Base-by-base conservation (phyloP, 2,888 invertebrate genomes). In the Nebria brevicollis region DNA sequence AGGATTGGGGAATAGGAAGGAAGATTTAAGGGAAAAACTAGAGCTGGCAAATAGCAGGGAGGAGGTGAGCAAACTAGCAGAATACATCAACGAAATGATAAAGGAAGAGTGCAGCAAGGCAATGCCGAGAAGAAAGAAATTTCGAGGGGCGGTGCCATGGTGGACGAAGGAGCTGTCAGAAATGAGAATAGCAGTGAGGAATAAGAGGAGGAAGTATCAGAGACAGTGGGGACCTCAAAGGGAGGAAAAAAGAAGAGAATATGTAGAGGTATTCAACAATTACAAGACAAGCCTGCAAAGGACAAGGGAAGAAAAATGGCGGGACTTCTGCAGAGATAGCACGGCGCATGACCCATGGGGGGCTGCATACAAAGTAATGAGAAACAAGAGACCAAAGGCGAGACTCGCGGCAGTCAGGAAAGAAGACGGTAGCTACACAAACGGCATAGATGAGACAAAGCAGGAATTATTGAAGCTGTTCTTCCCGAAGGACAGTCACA, bases 121-220 rank as follows among this genome's bases (percentile, higher is more conserved):
- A 10, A 43, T 43, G 43, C 43, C 43, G 43, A 6, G 10, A 43
- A 43, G 43, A 10, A 43, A 43, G 10, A 43, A 43, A 10, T 43
- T 43, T 10, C 6, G 43, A 43, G 43, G 77, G 0, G 76, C 66
- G 66, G 82, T 83, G 4, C 82, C 82, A 0, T 83, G 83, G 83
- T 83, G 83, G 82, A 82, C 83, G 15, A 41, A 41, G 25, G 54
- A 83, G 41, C 65, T 83, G 1, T 81, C 82, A 5, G 15, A 4
- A 0, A 4, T 64, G 26, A 66, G 82, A 15, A 11, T 15, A 13
- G 73, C 77, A 10, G 54, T 65, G 0, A 74, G 78, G 26, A 15
- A 64, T 5, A 72, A 79, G 6, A 72, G 82, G 4, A 20, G 82
- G n/a, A 15, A 11, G 0, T 77, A 34, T 43, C 81, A 79, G 15